A percentile compares a stretch with the other conserved stretches of the same genome.
phyloP scores from a whole-genome alignment of 2,888 invertebrate genomes.

The Catocala sponsa region DNA sequence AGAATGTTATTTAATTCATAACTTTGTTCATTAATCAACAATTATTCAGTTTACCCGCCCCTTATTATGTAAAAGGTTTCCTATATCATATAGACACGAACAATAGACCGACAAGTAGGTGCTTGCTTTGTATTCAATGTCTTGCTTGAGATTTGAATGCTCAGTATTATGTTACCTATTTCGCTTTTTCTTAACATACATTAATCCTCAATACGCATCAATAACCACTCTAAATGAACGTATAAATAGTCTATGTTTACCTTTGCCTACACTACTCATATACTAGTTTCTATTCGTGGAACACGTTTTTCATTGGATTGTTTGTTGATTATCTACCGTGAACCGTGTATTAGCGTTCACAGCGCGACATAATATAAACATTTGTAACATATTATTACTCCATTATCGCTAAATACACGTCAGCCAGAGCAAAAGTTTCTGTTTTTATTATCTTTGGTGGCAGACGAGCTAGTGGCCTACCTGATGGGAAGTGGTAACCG shows the following conservation, averaged over 20 bases:
- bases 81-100: conserved; percentile 30
- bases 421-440: conserved; percentile 66
- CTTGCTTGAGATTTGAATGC: conserved; percentile 25
- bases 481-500: no score
- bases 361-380: conserved; percentile 74
- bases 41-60: background rate
- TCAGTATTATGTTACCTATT: conserved; percentile 19
- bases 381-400: conserved; percentile 74
- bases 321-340: conserved; percentile 63
- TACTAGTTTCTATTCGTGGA: conserved; percentile 22
- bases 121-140: conserved; percentile 19
- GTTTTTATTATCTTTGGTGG: no score
- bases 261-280: background rate
- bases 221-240: background rate
- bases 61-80: conserved; percentile 10
- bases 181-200: conserved; percentile 18
- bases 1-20: no score
- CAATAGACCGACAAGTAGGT: conserved; percentile 25
- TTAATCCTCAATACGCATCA: conserved; percentile 14
- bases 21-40: background rate
- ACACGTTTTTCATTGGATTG: conserved; percentile 41
- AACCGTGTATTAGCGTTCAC: conserved; percentile 68
- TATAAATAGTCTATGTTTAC: background rate
- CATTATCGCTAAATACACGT: conserved; percentile 76
- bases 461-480: no score